These are phyloP conservation scores for Ooceraea biroi DNA, from an alignment of 1,140 invertebrate species.

Conservation along the genomic window DNA sequence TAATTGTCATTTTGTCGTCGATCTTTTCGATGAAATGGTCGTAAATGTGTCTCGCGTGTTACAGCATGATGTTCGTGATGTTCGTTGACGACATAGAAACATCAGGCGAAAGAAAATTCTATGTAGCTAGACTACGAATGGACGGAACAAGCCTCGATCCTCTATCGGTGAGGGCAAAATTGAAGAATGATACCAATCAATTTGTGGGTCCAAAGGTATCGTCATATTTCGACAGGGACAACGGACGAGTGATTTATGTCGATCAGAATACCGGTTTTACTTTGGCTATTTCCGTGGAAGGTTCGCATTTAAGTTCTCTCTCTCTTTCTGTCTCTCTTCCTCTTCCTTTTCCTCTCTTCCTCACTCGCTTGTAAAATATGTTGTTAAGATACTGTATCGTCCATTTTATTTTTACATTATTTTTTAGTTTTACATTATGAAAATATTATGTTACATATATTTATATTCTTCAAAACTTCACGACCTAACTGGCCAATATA, in stretches of 20 bases:
- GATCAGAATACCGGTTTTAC: constrained; percentile 85
- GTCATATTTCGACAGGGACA: constrained; percentile 87
- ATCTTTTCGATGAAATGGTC: background rate
- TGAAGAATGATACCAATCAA: too few relatives aligned
- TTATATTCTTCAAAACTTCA: too few relatives aligned
- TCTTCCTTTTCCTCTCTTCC: too few relatives aligned
- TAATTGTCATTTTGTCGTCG: background rate
- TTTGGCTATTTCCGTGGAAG: constrained; percentile 76
- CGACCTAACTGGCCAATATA: too few relatives aligned
- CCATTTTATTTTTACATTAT: too few relatives aligned
- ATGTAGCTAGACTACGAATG: constrained; percentile 37
- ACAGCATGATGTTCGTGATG: constrained; percentile 90
- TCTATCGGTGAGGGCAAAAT: too few relatives aligned
- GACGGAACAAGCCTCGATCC: too few relatives aligned
- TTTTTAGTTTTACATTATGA: background rate
- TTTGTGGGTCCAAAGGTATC: constrained; percentile 87
- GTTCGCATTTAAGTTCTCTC: too few relatives aligned
- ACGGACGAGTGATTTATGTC: constrained; percentile 85
- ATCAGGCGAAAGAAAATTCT: constrained; percentile 86
- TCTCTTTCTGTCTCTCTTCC: too few relatives aligned
- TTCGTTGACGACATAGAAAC: too few relatives aligned
- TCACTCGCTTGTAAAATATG: background rate
- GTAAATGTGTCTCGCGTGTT: too few relatives aligned
- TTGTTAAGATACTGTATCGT: background rate
- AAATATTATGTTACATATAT: background rate